Percentiles rank a stretch among this genome's conserved stretches.
These are phyloP conservation scores for Acridotheres tristis DNA, from an alignment of 2,797 vertebrate genomes.

Conservation along the genomic window DNA sequence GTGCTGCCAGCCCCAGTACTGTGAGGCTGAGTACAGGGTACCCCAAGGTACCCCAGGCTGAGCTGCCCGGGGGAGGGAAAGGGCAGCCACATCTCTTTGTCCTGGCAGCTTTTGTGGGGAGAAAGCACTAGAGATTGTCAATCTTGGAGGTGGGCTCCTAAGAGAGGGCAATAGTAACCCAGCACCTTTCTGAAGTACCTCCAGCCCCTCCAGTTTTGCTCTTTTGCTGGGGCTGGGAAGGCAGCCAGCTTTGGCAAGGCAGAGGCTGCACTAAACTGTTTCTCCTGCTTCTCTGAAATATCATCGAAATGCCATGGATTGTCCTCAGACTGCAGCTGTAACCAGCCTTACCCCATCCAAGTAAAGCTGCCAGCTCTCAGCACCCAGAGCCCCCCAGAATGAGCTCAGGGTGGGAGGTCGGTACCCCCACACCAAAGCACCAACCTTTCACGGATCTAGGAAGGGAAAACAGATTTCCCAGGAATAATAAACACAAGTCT, in stretches of 20 bases:
- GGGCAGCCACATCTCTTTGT: neutral
- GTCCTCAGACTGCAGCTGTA: neutral
- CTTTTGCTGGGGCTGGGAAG: neutral
- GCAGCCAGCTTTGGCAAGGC: neutral
- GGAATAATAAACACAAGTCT: neutral
- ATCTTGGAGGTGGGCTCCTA: neutral
- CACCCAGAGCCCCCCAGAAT: neutral
- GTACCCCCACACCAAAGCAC: neutral
- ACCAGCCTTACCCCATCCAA: neutral
- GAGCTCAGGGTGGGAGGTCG: neutral
- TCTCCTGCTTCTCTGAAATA: neutral
- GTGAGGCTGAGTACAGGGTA: neutral
- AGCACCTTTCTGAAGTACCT: neutral
- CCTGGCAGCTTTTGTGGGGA: neutral
- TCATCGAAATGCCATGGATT: neutral
- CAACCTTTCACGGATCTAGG: neutral
- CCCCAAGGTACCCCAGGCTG: neutral
- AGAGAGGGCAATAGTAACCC: accelerated
- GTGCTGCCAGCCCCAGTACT: neutral
- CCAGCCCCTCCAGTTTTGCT: neutral
- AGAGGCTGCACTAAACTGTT: neutral
- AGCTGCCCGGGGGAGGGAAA: neutral
- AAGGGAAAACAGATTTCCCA: neutral
- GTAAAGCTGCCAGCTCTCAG: neutral
- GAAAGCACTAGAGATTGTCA: neutral